Evolutionary conservation across 2,797 vertebrate genomes (phyloP).

Genomic region (Enteromius trimaculatus): DNA sequence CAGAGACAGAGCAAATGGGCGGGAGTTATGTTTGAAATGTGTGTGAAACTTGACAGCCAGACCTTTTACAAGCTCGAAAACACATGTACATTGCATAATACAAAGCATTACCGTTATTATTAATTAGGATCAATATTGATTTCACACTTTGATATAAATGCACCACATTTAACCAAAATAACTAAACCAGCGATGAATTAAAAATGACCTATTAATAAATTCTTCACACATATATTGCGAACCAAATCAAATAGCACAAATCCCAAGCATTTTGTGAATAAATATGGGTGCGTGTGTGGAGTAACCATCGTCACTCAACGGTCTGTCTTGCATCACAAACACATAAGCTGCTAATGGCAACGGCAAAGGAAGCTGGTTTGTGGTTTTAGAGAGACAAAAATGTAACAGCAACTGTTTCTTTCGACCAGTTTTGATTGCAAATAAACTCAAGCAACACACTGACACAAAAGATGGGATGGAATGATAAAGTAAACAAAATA

Average conservation of each 20-base stretch:
- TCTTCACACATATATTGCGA: neutral
- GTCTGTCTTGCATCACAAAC: slow-evolving; percentile 53
- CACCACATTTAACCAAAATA: neutral
- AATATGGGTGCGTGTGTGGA: neutral
- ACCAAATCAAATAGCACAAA: neutral
- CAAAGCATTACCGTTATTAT: neutral
- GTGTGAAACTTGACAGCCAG: slow-evolving; percentile 10
- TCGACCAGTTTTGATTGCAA: slow-evolving; percentile 2
- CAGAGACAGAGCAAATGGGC: slow-evolving; percentile 39
- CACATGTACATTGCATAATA: neutral
- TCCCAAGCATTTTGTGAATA: neutral
- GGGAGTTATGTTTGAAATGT: slow-evolving; percentile 18
- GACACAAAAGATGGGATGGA: neutral
- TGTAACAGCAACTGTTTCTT: slow-evolving; percentile 1
- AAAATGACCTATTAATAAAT: neutral
- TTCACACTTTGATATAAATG: neutral
- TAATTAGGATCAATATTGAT: neutral
- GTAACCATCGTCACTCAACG: neutral
- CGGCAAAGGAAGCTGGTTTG: slow-evolving; percentile 69
- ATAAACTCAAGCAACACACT: neutral
- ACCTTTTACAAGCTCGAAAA: neutral
- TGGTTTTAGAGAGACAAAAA: slow-evolving; percentile 63
- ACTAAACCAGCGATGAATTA: neutral
- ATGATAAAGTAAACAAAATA: slow-evolving; percentile 31
- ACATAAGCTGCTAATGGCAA: slow-evolving; percentile 53